Evolutionary conservation across 2,888 invertebrate genomes (phyloP).

Genomic region (Diaperis boleti): DNA sequence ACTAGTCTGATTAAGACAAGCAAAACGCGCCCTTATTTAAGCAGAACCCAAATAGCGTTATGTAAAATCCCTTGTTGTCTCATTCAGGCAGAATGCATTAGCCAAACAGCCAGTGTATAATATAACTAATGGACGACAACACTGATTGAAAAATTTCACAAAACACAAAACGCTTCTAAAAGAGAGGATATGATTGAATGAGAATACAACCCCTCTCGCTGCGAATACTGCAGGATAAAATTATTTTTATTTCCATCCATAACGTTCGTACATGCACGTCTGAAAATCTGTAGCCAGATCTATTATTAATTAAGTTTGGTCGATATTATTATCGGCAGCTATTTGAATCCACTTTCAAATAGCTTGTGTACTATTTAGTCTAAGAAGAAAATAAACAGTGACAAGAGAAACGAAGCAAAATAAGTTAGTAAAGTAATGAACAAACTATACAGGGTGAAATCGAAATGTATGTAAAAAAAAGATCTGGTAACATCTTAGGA

Average conservation of each 20-base stretch:
- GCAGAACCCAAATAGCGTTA: constrained; percentile 61
- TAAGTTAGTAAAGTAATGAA: too few relatives aligned
- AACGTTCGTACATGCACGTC: too few relatives aligned
- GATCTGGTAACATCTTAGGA: too few relatives aligned
- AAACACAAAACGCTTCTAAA: constrained; percentile 62
- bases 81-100: constrained; percentile 60
- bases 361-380: too few relatives aligned
- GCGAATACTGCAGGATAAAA: constrained; percentile 15
- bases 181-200: constrained; percentile 63
- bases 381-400: too few relatives aligned
- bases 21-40: constrained; percentile 64
- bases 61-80: constrained; percentile 63
- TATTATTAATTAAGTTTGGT: too few relatives aligned
- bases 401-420: too few relatives aligned
- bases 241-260: constrained; percentile 22
- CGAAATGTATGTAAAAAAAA: too few relatives aligned
- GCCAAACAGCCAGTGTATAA: constrained; percentile 63
- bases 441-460: too few relatives aligned
- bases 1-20: constrained; percentile 65
- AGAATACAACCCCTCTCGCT: constrained; percentile 48
- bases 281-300: too few relatives aligned
- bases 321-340: too few relatives aligned
- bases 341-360: too few relatives aligned
- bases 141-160: constrained; percentile 66
- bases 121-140: constrained; percentile 67